phyloP scores from a whole-genome alignment of 2,888 invertebrate genomes.

The Agrochola lota region DNA sequence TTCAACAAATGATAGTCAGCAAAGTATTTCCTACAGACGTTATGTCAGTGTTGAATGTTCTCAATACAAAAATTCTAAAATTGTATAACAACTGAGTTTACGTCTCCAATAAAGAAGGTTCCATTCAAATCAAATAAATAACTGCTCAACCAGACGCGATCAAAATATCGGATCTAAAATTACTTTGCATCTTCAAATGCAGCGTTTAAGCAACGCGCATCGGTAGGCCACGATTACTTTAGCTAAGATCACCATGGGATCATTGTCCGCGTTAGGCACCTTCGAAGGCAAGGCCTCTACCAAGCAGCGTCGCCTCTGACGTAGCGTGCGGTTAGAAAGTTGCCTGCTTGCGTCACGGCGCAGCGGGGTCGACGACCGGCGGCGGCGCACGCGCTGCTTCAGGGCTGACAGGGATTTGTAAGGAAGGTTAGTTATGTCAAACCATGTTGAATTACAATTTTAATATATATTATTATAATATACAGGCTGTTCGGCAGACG shows the following conservation, averaged over 20 bases:
- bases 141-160: not conserved
- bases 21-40: conserved; percentile 14
- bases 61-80: conserved; percentile 2
- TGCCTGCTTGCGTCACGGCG: conserved; percentile 88
- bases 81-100: not conserved
- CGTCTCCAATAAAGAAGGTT: conserved; percentile 6
- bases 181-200: conserved; percentile 36
- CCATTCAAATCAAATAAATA: not conserved
- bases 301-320: conserved; percentile 81
- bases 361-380: conserved; percentile 82
- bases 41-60: not conserved
- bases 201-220: conserved; percentile 58
- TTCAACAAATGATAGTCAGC: conserved; percentile 20
- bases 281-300: conserved; percentile 80
- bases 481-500: too few species aligned
- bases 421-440: conserved; percentile 54
- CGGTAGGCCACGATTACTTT: conserved; percentile 53
- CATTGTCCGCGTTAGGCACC: conserved; percentile 71
- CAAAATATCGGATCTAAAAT: conserved; percentile 12
- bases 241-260: conserved; percentile 62
- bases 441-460: not conserved
- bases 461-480: too few species aligned
- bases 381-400: conserved; percentile 69
- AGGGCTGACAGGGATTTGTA: conserved; percentile 68
- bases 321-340: conserved; percentile 88